Evolutionary conservation across 1,140 invertebrate genomes (phyloP), one percentile per base, ranked within the genome.

Genomic region (Brachionus rubens): DNA sequence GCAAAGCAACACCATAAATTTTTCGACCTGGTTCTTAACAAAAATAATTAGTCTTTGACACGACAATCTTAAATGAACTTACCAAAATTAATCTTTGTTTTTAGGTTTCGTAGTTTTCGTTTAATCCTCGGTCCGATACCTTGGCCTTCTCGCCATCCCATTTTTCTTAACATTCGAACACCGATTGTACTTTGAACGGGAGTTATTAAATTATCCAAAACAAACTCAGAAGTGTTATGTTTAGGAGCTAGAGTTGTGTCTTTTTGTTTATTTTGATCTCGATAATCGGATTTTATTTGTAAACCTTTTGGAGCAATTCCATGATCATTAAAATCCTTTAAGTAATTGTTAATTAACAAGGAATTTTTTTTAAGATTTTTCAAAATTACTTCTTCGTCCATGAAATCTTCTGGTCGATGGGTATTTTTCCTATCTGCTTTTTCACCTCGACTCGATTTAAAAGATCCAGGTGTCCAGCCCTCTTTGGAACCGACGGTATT

Each of bases 401-500:
- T 99, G 83, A 93, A 99, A 86, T 98, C 94, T 85, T 96, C 90
- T 52, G 83, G 83, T 77, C 54, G 78, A 59, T 79, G 80, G 28
- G n/a, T n/a, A 2, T 10, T 24, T 19, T 54, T 59, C 7, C 30
- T 21, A 16, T 82, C 79, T 6, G 79, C 77, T 80, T 91, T 91
- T 47, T 89, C 90, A 12, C 81, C 82, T 7, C 92, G 86, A 16
- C 93, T 94, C 46, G 96, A 98, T 80, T 93, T 92, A 81, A 98
- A 99, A 33, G 89, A 89, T 33, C 90, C 88, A 1, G 97, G 96
- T 28, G 88, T 89, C 92, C 93, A 99, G 40, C 96, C 97, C 88
- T 98, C 94, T 78, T 91, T 88, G 0, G 93, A 91, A 0, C 94
- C 96, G 59, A 98, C 96, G 6, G 93, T 92, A 81, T 99, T 99